These are phyloP conservation scores for Periphyllus acericola DNA, from an alignment of 2,888 invertebrate species.

Conservation along the genomic window DNA sequence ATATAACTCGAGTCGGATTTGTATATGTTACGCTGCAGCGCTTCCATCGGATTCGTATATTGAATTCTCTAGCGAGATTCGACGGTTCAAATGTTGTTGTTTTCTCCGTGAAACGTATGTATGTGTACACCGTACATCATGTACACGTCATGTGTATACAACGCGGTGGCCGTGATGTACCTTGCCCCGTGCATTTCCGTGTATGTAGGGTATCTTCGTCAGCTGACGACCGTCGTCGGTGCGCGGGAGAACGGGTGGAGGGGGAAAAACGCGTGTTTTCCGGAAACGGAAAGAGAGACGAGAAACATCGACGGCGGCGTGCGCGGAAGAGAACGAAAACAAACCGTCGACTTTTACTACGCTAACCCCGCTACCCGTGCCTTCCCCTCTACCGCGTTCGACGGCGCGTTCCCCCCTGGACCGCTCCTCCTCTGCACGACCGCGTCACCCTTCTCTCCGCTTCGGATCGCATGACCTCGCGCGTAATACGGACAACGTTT, in stretches of 20 bases:
- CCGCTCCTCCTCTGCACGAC: not conserved
- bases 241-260: not conserved
- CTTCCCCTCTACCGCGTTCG: not conserved
- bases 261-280: slow-evolving; percentile 44
- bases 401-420: slow-evolving; percentile 11
- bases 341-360: slow-evolving; percentile 61
- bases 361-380: not conserved
- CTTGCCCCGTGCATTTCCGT: not conserved
- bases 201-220: not conserved
- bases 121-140: no score
- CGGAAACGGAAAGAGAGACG: slow-evolving; percentile 54
- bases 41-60: no score
- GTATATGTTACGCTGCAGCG: no score
- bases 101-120: not conserved
- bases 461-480: slow-evolving; percentile 60
- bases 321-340: slow-evolving; percentile 60
- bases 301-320: slow-evolving; percentile 9
- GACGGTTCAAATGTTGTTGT: not conserved
- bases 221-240: slow-evolving; percentile 17
- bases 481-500: slow-evolving; percentile 56
- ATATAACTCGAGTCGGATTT: no score
- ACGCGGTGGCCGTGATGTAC: not conserved
- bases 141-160: not conserved
- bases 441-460: slow-evolving; percentile 15
- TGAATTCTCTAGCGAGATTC: no score